Evolutionary conservation across 1,140 invertebrate species (phyloP).

Genomic region (Listronotus oregonensis): DNA sequence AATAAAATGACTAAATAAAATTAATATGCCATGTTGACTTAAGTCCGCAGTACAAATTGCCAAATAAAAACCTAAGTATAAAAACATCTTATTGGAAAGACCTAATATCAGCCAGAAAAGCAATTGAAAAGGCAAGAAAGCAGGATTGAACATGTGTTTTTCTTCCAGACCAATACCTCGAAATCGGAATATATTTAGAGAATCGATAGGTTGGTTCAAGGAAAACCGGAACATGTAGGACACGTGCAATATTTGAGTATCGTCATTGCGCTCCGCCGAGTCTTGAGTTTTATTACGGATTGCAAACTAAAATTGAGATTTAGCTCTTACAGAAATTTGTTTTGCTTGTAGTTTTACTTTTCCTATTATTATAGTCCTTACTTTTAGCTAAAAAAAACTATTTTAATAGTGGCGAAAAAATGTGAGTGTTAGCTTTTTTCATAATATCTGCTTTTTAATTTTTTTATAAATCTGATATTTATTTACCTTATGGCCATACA

Average conservation of each 20-base stretch:
- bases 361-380: too few relatives aligned
- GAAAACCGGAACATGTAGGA: slow-evolving; percentile 1
- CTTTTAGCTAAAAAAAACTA: too few relatives aligned
- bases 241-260: slow-evolving; percentile 6
- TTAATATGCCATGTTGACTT: too few relatives aligned
- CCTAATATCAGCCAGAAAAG: slow-evolving; percentile 11
- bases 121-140: slow-evolving; percentile 9
- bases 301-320: slow-evolving; percentile 7
- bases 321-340: neutral
- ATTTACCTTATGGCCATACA: too few relatives aligned
- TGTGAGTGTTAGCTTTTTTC: too few relatives aligned
- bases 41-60: too few relatives aligned
- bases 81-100: neutral
- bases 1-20: too few relatives aligned
- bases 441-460: too few relatives aligned
- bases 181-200: slow-evolving; percentile 10
- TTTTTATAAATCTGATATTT: too few relatives aligned
- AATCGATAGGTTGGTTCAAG: slow-evolving; percentile 6
- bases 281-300: slow-evolving; percentile 7
- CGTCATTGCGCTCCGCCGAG: slow-evolving; percentile 2
- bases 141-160: slow-evolving; percentile 12
- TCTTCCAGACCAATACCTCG: slow-evolving; percentile 8
- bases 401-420: too few relatives aligned
- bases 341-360: too few relatives aligned
- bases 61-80: too few relatives aligned